These are phyloP conservation scores for Calidris pugnax DNA, from an alignment of 2,113 vertebrate species.

Conservation along the genomic window DNA sequence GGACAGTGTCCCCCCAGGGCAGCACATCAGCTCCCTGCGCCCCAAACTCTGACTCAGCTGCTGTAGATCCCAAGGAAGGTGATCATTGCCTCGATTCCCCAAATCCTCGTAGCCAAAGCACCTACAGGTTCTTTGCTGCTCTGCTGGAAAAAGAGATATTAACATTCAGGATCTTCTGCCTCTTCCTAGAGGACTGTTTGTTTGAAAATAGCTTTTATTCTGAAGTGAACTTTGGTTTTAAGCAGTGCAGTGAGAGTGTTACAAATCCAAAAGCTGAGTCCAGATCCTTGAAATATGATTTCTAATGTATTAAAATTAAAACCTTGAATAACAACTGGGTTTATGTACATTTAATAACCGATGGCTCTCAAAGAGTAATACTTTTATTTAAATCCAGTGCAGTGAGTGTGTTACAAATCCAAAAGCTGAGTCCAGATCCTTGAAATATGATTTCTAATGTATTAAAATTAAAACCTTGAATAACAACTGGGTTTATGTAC, in stretches of 20 bases:
- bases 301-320: background rate
- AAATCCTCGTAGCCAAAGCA: background rate
- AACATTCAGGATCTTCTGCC: background rate
- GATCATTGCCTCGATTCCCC: background rate
- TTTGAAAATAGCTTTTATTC: background rate
- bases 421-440: too few species aligned
- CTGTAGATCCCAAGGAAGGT: background rate
- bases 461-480: too few species aligned
- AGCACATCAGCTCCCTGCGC: fast-evolving
- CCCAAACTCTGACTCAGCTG: background rate
- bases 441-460: too few species aligned
- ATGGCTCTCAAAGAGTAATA: background rate
- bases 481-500: too few species aligned
- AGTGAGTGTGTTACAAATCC: too few species aligned
- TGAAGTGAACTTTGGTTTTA: background rate
- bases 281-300: background rate
- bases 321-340: background rate
- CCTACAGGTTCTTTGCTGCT: background rate
- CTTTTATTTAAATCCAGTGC: too few species aligned
- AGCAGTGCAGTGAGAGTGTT: background rate
- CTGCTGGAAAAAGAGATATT: background rate
- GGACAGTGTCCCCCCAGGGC: background rate
- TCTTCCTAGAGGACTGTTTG: background rate
- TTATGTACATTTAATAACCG: background rate
- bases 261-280: background rate